Base-by-base conservation (phyloP, 2,797 vertebrate species). In the Halcyon chelicuti region DNA sequence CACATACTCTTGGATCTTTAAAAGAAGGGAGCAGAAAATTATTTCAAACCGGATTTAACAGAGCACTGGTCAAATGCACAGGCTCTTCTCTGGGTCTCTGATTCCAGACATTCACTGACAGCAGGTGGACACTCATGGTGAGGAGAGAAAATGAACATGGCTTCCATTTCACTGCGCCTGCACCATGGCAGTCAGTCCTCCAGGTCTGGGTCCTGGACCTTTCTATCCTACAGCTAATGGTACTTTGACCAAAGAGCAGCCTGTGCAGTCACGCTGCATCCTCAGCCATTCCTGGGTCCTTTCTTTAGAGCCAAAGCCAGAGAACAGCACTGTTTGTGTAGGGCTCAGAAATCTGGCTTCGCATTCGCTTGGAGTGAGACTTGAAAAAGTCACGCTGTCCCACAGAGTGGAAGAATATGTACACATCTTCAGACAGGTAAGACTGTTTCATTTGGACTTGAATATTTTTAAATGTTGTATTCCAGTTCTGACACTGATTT, bases 401-500 rank as follows among this genome's bases (percentile, higher is more conserved):
- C 31, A 19, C 57, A 91, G 57, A 66, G 82, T 35, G 49, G 74
- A 82, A 76, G 71, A 93, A 87, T 33, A 65, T 29, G 23, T 2
- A 5, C 18, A 16, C 51, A 79, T 91, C 88, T 93, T 79, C 80
- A 94, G 90, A 86, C 71, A 93, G 77, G 62, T 88, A 26, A 90
- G 76, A 96, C 90, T 52, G 70, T 75, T 93, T 93, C 94, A 86
- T 91, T 96, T 93, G 75, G 88, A 90, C 77, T 26, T 71, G 44
- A 72, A 3, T 61, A 85, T 94, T 96, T 90, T 40, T 3, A 0
- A 47, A 82, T 71, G 77, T 93, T 92, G 74, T 95, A 79, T 96
- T 93, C 83, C 39, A 94, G 9, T 93, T 94, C 88, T 96, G 95
- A 95, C 89, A 88, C 44, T 67, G 90, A 93, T 91, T 96, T 95